Conservation (phyloP, 2,113 vertebrate genomes). For the Petaurus breviceps region DNA sequence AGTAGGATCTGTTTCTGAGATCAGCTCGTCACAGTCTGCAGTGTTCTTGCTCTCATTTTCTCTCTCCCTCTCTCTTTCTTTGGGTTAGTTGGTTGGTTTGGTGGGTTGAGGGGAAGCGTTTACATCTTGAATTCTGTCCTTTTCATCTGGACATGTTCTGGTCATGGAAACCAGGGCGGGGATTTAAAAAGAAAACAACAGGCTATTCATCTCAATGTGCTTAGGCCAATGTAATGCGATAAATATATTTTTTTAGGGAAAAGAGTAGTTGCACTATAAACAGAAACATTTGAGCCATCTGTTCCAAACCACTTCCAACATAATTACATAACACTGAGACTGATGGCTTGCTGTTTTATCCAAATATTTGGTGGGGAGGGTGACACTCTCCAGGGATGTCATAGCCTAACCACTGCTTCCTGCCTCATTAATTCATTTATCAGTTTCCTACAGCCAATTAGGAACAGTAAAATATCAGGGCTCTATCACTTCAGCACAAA, state of each 20-base stretch:
- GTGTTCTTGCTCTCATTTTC: background rate
- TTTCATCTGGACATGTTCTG: constrained; percentile 42
- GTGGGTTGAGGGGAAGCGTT: background rate
- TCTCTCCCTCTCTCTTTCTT: constrained; percentile 59
- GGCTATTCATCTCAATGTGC: constrained; percentile 12
- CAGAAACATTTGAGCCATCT: constrained; percentile 65
- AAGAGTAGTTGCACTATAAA: constrained; percentile 18
- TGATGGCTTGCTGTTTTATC: constrained; percentile 49
- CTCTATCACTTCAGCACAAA: background rate
- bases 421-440: constrained; percentile 40
- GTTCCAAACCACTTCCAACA: constrained; percentile 59
- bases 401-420: constrained; percentile 53
- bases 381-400: constrained; percentile 54
- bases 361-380: constrained; percentile 64
- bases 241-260: constrained; percentile 16
- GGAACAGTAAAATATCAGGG: constrained; percentile 27
- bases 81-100: constrained; percentile 22
- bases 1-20: constrained; percentile 72
- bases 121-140: constrained; percentile 52
- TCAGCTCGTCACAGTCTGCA: constrained; percentile 59
- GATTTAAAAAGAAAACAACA: background rate
- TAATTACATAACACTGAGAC: background rate
- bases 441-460: constrained; percentile 42
- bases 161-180: constrained; percentile 7
- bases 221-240: constrained; percentile 45